Percentiles rank a stretch among this genome's conserved stretches.
Conservation (phyloP, 92 coral and sea anemone genomes). For the Paramuricea clavata region DNA sequence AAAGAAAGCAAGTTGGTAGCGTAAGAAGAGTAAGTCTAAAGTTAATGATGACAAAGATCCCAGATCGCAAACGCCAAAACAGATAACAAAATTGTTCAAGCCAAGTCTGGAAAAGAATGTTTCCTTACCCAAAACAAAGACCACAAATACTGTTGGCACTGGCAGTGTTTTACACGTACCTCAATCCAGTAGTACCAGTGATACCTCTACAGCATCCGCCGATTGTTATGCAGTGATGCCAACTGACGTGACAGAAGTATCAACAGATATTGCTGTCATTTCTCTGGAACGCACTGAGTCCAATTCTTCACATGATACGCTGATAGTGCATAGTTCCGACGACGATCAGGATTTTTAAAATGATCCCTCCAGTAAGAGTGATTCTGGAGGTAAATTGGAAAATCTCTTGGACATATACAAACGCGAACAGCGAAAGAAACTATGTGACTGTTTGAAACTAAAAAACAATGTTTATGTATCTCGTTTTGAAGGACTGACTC, state of each 20-base stretch:
- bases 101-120: neutral
- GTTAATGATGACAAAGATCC: neutral
- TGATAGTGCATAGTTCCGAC: slow-evolving; percentile 17
- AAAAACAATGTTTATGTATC: slow-evolving; percentile 33
- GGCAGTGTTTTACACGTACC: neutral
- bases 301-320: neutral
- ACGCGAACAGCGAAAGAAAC: neutral
- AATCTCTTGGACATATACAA: neutral
- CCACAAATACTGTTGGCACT: slow-evolving; percentile 12
- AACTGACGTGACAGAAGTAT: neutral
- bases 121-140: neutral
- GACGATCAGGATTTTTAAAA: slow-evolving; percentile 14
- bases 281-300: slow-evolving; percentile 2
- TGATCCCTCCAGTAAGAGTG: slow-evolving; percentile 6
- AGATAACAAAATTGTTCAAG: neutral
- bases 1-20: slow-evolving; percentile 53
- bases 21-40: slow-evolving; percentile 29
- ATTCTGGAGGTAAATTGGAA: neutral
- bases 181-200: neutral
- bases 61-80: neutral
- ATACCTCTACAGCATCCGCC: neutral
- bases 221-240: neutral
- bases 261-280: neutral
- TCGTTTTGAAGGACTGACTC: slow-evolving; percentile 38
- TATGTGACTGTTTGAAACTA: neutral